Evolutionary conservation across 1,140 invertebrate genomes (phyloP), one percentile per base, ranked within the genome.

Genomic region (Eriocheir sinensis): DNA sequence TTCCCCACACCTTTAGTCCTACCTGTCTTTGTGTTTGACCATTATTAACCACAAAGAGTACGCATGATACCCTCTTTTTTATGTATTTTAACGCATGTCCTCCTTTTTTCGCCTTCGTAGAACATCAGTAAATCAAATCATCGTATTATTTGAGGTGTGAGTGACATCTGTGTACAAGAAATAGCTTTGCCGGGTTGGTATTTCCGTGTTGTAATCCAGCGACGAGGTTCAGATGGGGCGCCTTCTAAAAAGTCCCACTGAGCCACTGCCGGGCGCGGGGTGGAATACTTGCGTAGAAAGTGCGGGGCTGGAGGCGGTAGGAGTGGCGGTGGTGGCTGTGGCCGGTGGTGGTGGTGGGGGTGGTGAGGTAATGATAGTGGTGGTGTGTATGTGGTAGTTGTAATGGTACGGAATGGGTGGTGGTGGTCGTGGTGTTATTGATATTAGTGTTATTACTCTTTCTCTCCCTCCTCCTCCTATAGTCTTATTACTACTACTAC

Each of bases 301-400:
- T 72, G 60, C 27, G 60, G 60, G 4, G 60, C 60, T 72, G 21
- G 60, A 72, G 60, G 60, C 60, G 60, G 60, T 72, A n/a, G 60
- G 60, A 72, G 60, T 72, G 53, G 53, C 21, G 60, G 60, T 4
- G 60, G 60, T 4, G 60, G 60, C 60, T 72, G 60, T 6, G 27
- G 60, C 21, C n/a, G 60, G 60, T n/a, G 27, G 48, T 53, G 48
- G 21, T 53, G 48, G 12, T 17, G 48, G 12, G 48, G 48, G 60
- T 72, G 60, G 60, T 72, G 60, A 72, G 60, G 60, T 72, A 72
- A 72, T 72, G n/a, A n/a, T 72, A 72, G 27, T 72, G 60, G 60
- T 72, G 53, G 53, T 72, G 53, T 72, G 60, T 21, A n/a, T 21
- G 27, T 72, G 60, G 21, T 27, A n/a, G 27, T 72, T 4, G 60